A percentile compares a stretch with the other conserved stretches of the same genome.
Conservation (phyloP, 2,888 invertebrate species). For the Mythimna albipuncta region DNA sequence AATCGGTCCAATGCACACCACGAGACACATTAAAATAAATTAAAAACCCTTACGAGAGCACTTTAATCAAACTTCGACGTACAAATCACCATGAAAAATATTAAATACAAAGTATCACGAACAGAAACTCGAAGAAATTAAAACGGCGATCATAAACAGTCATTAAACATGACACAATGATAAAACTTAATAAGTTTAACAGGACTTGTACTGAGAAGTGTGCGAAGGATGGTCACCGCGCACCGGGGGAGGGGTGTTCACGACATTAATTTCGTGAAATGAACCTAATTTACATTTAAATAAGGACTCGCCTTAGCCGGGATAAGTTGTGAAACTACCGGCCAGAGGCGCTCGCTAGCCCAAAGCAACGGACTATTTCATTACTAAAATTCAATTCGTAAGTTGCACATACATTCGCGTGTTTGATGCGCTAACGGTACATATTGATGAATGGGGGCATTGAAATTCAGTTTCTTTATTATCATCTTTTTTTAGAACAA, state of each 20-base stretch:
- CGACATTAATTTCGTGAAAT: conserved; percentile 97
- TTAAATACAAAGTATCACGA: conserved; percentile 58
- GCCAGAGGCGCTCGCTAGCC: conserved; percentile 86
- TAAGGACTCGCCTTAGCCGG: conserved; percentile 92
- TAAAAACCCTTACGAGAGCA: conserved; percentile 42
- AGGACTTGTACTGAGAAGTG: conserved; percentile 68
- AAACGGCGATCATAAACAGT: conserved; percentile 71
- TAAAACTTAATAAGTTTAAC: conserved; percentile 72
- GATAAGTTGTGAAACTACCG: conserved; percentile 91
- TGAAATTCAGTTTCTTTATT: background rate
- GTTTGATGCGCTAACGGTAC: conserved; percentile 50
- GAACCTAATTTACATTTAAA: conserved; percentile 98
- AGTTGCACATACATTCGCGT: conserved; percentile 75
- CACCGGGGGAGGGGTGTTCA: conserved; percentile 89
- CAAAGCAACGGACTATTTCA: conserved; percentile 88
- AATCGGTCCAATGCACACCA: conserved; percentile 45
- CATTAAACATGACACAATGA: conserved; percentile 75
- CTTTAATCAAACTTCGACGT: conserved; percentile 47
- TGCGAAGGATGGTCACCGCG: conserved; percentile 76
- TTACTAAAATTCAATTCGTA: conserved; percentile 90
- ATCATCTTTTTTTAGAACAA: background rate
- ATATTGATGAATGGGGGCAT: conserved; percentile 24
- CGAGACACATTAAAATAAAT: conserved; percentile 51
- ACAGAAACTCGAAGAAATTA: conserved; percentile 58
- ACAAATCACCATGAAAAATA: conserved; percentile 58